phyloP scores from a whole-genome alignment of 2,113 vertebrate species.

The Austrofundulus limnaeus region DNA sequence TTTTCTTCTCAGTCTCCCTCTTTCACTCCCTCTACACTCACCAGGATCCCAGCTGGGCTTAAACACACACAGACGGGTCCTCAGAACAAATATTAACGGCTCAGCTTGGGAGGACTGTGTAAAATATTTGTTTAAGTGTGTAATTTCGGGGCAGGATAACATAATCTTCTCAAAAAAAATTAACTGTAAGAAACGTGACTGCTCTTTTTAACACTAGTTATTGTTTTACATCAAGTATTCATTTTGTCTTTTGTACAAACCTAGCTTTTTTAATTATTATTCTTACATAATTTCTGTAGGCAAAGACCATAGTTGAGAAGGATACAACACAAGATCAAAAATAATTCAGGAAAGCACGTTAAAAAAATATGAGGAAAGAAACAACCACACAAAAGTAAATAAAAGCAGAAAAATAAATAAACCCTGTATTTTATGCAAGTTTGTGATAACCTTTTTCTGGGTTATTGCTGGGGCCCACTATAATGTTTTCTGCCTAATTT shows the following conservation, averaged over 20 bases:
- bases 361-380: slow-evolving; percentile 26
- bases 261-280: too few species aligned
- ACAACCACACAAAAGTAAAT: slow-evolving; percentile 16
- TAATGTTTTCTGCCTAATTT: slow-evolving; percentile 39
- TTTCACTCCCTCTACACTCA: slow-evolving; percentile 41
- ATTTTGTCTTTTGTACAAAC: neutral
- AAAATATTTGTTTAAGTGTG: slow-evolving; percentile 56
- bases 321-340: slow-evolving; percentile 5
- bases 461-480: slow-evolving; percentile 31
- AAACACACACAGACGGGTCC: slow-evolving; percentile 72
- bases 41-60: slow-evolving; percentile 71
- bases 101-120: slow-evolving; percentile 54
- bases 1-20: slow-evolving; percentile 48
- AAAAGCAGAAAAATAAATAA: neutral
- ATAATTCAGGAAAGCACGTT: slow-evolving; percentile 4
- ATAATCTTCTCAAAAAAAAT: slow-evolving; percentile 70
- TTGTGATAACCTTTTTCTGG: slow-evolving; percentile 41
- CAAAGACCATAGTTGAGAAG: neutral
- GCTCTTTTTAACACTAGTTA: neutral
- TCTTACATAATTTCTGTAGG: too few species aligned
- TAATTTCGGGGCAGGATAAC: slow-evolving; percentile 56
- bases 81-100: slow-evolving; percentile 74
- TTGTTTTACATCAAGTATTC: neutral
- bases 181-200: slow-evolving; percentile 39
- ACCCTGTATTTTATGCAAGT: slow-evolving; percentile 34